Conservation (phyloP, 2,113 vertebrate species). For the Motacilla tschutschensis region DNA sequence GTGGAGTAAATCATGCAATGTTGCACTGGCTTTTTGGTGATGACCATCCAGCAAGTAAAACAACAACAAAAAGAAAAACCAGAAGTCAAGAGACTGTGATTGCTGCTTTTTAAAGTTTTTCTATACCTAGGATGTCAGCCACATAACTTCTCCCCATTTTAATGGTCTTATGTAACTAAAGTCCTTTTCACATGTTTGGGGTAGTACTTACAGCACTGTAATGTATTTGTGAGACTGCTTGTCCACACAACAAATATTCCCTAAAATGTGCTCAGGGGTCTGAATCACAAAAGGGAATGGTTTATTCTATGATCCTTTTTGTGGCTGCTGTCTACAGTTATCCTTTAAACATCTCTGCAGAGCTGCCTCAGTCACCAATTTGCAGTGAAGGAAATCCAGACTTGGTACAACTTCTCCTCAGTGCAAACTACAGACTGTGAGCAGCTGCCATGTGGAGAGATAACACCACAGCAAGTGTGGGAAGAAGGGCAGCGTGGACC, state of each 20-base stretch:
- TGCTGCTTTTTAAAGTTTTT: neutral
- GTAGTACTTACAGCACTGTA: neutral
- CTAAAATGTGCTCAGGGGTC: neutral
- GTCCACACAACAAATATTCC: neutral
- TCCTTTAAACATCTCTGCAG: neutral
- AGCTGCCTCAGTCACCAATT: neutral
- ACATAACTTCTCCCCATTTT: neutral
- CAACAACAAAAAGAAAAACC: neutral
- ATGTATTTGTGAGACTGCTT: neutral
- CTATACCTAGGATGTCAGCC: neutral
- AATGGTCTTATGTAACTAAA: conserved; percentile 1
- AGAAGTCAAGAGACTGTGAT: neutral
- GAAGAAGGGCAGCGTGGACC: neutral
- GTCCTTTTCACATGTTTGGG: neutral
- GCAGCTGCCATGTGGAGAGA: neutral
- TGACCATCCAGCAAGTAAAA: neutral
- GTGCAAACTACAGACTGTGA: neutral
- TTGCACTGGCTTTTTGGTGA: neutral
- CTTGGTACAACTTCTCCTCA: neutral
- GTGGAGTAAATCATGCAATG: neutral
- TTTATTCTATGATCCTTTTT: neutral
- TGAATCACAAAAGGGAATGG: neutral
- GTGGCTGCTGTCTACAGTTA: neutral
- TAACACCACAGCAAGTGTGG: neutral
- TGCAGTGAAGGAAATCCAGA: neutral